These are phyloP conservation scores for Prunella himalayana DNA, from an alignment of 2,113 vertebrate species.

Conservation along the genomic window DNA sequence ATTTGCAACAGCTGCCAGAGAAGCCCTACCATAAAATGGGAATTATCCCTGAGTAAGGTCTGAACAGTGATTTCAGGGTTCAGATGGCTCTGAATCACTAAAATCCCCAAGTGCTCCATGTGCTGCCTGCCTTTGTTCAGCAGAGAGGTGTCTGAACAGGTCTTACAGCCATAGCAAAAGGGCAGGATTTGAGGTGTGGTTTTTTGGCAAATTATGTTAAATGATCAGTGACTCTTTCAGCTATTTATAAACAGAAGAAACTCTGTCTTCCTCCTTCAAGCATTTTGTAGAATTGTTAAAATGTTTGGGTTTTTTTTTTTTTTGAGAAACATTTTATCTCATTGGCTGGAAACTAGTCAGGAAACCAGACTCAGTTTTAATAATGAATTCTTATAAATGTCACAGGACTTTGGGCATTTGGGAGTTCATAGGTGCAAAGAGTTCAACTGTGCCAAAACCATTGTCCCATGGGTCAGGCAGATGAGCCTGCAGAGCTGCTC, in stretches of 20 bases:
- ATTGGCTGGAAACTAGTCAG: neutral
- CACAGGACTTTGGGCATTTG: neutral
- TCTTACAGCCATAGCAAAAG: neutral
- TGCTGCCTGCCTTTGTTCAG: neutral
- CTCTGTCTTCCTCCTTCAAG: neutral
- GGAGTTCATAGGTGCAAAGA: neutral
- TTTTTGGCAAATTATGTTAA: neutral
- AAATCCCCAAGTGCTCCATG: neutral
- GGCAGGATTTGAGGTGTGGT: neutral
- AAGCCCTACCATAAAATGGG: neutral
- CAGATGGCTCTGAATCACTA: neutral
- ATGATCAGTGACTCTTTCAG: neutral
- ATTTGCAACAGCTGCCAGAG: neutral
- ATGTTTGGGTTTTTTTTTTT: neutral
- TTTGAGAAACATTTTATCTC: neutral
- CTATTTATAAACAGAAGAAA: neutral
- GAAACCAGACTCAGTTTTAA: neutral
- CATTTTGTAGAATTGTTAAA: neutral
- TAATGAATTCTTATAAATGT: neutral
- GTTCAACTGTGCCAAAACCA: neutral
- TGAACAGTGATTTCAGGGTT: neutral
- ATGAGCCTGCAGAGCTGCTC: neutral
- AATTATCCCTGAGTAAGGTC: neutral
- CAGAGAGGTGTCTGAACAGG: neutral
- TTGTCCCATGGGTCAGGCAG: fast-evolving